Evolutionary conservation across 2,888 invertebrate genomes (phyloP).

Genomic region (Lasiommata megera): DNA sequence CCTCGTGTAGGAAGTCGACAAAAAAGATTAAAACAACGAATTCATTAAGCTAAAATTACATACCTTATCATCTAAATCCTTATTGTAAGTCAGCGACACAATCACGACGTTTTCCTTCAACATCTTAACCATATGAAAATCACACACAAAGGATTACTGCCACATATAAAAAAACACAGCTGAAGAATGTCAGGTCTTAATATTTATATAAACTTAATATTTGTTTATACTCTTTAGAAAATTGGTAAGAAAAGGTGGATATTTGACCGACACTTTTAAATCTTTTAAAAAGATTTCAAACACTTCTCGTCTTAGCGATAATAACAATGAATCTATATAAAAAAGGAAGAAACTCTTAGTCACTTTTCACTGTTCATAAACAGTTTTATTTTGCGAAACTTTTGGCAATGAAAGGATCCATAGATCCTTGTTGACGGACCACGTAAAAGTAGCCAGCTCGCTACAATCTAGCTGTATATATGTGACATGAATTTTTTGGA

Average conservation of each 20-base stretch:
- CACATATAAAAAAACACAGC: neutral
- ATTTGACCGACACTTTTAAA: too few relatives aligned
- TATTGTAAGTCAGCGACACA: slow-evolving; percentile 33
- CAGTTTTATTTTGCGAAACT: neutral
- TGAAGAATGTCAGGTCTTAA: neutral
- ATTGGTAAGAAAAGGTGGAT: too few relatives aligned
- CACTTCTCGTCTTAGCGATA: too few relatives aligned
- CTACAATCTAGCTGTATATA: slow-evolving; percentile 11
- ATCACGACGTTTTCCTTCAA: slow-evolving; percentile 29
- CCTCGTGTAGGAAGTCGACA: too few relatives aligned
- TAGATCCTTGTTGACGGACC: slow-evolving; percentile 2
- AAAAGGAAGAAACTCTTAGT: too few relatives aligned
- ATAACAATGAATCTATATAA: too few relatives aligned
- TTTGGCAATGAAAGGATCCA: too few relatives aligned
- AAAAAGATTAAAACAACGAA: neutral
- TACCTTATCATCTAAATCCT: slow-evolving; percentile 31
- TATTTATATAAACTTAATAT: neutral
- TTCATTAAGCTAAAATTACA: too few relatives aligned
- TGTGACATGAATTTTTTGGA: slow-evolving; percentile 14
- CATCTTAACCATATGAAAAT: slow-evolving; percentile 27
- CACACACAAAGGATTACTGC: neutral
- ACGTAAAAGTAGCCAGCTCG: slow-evolving; percentile 5
- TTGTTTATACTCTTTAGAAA: neutral
- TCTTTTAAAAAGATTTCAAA: too few relatives aligned
- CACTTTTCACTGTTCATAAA: neutral